Conservation (phyloP, 2,797 vertebrate species). For the Eulemur rubriventer region DNA sequence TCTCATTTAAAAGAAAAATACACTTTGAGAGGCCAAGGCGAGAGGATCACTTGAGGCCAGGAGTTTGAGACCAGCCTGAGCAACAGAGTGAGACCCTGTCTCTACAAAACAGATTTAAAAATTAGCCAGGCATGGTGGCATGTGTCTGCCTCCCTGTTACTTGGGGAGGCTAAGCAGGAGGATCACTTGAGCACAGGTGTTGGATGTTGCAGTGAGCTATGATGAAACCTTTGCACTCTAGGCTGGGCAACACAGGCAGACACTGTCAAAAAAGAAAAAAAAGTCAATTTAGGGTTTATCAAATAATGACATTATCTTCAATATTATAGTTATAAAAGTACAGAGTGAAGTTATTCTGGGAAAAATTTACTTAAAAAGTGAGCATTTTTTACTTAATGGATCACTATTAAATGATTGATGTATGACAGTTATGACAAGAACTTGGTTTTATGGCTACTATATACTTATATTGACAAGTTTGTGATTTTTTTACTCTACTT, state of each 20-base stretch:
- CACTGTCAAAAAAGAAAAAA: too few relatives aligned
- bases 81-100: not conserved
- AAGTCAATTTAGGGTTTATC: not conserved
- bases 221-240: not conserved
- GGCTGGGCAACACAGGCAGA: not conserved
- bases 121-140: not conserved
- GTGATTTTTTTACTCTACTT: not conserved
- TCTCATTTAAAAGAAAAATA: not conserved
- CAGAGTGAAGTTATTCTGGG: not conserved
- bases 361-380: not conserved
- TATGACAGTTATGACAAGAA: not conserved
- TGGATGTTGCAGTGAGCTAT: not conserved
- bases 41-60: not conserved
- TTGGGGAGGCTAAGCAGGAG: not conserved
- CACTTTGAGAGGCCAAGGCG: not conserved
- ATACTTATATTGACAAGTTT: not conserved
- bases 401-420: not conserved
- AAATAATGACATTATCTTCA: not conserved
- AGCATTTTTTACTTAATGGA: not conserved
- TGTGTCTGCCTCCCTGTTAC: not conserved
- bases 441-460: not conserved
- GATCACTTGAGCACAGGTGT: not conserved
- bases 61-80: not conserved
- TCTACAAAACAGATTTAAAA: not conserved
- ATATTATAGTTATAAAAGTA: not conserved